These are phyloP conservation scores for Aleadryas rufinucha DNA, from an alignment of 2,113 vertebrate genomes.

Conservation along the genomic window DNA sequence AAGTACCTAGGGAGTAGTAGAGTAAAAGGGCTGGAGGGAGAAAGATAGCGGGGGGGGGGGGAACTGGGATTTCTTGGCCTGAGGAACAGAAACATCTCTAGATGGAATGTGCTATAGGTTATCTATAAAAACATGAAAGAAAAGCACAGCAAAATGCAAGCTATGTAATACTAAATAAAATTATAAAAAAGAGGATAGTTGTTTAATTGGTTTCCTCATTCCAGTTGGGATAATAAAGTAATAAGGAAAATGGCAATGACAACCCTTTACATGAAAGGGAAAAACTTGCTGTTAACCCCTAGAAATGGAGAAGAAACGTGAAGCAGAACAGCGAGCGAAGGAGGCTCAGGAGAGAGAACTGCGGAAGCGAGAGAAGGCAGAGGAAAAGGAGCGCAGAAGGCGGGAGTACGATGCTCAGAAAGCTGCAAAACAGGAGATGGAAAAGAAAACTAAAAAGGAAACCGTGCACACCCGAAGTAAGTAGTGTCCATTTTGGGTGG, in stretches of 20 bases:
- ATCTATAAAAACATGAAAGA: neutral
- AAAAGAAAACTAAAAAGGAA: conserved; percentile 84
- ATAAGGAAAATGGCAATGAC: neutral
- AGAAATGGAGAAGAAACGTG: conserved; percentile 91
- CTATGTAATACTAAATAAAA: neutral
- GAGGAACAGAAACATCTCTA: neutral
- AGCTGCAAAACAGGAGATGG: conserved; percentile 82
- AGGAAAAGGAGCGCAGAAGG: conserved; percentile 91
- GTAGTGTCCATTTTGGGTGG: neutral
- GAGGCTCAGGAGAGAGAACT: conserved; percentile 88
- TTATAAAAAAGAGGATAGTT: neutral
- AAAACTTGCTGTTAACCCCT: neutral
- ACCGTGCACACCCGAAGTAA: conserved; percentile 72
- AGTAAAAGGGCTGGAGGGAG: neutral
- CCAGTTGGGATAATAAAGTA: neutral
- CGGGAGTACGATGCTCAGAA: conserved; percentile 89
- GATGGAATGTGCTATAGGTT: neutral
- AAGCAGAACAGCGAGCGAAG: conserved; percentile 85
- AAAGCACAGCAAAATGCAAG: neutral
- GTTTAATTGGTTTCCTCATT: neutral
- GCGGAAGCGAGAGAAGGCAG: conserved; percentile 89
- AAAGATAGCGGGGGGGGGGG: neutral
- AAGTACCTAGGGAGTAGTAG: neutral
- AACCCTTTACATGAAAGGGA: neutral
- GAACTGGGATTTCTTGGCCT: neutral